Evolutionary conservation across 1,140 invertebrate species (phyloP).

Genomic region (Periplaneta americana): DNA sequence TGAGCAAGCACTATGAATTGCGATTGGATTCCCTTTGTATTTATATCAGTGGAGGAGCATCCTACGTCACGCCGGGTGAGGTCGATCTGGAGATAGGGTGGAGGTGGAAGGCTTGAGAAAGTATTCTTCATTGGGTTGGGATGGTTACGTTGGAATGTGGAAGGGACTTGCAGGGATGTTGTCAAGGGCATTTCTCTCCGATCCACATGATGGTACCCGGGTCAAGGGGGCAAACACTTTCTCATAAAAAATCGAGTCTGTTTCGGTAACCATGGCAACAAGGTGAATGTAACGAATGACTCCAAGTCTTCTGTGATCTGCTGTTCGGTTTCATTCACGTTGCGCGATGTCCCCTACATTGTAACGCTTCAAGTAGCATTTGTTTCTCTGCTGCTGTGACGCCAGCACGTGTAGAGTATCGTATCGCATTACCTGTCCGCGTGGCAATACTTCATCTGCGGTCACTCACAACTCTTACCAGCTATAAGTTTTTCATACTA

Average conservation of each 20-base stretch:
- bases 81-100: neutral
- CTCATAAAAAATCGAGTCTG: neutral
- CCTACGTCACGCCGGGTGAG: neutral
- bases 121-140: neutral
- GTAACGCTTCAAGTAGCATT: no score
- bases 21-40: neutral
- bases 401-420: no score
- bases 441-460: no score
- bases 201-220: neutral
- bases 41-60: neutral
- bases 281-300: neutral
- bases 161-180: neutral
- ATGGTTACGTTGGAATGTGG: neutral
- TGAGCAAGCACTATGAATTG: neutral
- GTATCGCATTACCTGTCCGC: no score
- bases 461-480: no score
- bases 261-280: neutral
- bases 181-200: neutral
- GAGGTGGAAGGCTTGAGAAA: neutral
- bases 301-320: no score
- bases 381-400: no score
- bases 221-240: neutral
- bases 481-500: no score
- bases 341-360: no score
- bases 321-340: no score